A percentile compares a stretch with the other conserved stretches of the same genome.
Conservation (phyloP, 1,140 invertebrate genomes). For the Planococcus citri region DNA sequence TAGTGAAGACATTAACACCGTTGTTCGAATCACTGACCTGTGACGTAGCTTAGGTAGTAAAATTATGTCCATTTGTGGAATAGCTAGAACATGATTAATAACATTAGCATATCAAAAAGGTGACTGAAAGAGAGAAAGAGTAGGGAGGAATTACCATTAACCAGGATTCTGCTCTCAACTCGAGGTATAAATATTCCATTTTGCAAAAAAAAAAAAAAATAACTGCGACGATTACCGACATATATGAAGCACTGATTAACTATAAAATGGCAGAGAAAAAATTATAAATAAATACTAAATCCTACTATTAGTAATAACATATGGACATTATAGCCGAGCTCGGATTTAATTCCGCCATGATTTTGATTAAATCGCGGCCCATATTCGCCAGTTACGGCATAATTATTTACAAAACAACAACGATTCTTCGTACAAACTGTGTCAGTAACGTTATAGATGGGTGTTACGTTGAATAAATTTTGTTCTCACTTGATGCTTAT, state of each 20-base stretch:
- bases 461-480: conserved; percentile 8
- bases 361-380: conserved; percentile 6
- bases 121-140: no score
- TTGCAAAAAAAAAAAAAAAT: no score
- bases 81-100: no score
- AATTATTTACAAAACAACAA: conserved; percentile 1
- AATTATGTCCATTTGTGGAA: no score
- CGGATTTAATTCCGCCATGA: background rate
- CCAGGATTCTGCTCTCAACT: no score
- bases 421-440: background rate
- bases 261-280: no score
- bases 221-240: no score
- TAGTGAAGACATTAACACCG: background rate
- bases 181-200: no score
- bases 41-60: background rate
- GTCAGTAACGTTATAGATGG: conserved; percentile 6
- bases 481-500: background rate
- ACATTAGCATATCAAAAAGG: no score
- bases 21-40: background rate
- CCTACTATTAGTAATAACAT: background rate
- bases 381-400: conserved; percentile 6
- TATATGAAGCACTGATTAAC: no score
- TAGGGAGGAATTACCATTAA: no score
- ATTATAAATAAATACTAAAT: no score
- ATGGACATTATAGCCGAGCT: background rate